These are phyloP conservation scores for Beris chalybata DNA, from an alignment of 2,888 invertebrate species.

Conservation along the genomic window DNA sequence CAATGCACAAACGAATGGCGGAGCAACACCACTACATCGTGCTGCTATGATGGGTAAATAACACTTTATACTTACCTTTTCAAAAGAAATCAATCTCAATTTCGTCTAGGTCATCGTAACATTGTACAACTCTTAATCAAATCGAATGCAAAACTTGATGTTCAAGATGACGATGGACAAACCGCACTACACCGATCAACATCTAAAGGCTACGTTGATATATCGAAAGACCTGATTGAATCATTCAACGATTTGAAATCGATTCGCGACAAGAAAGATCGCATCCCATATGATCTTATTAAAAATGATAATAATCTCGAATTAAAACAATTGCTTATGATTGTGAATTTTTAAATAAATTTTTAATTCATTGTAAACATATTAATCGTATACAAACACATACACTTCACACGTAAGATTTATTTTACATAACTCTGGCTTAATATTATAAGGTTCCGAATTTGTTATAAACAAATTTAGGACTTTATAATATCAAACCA, in stretches of 20 bases:
- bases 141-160: conserved; percentile 63
- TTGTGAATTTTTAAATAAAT: neutral
- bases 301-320: conserved; percentile 39
- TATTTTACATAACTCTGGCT: too few species aligned
- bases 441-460: too few species aligned
- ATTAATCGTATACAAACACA: too few species aligned
- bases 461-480: too few species aligned
- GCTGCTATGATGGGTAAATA: conserved; percentile 70
- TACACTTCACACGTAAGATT: too few species aligned
- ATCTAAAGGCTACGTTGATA: conserved; percentile 58
- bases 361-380: too few species aligned
- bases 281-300: conserved; percentile 55
- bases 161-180: conserved; percentile 78
- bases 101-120: conserved; percentile 61
- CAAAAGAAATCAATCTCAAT: neutral
- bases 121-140: conserved; percentile 69
- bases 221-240: conserved; percentile 50
- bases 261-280: conserved; percentile 56
- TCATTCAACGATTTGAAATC: conserved; percentile 49
- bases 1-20: conserved; percentile 74
- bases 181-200: conserved; percentile 78
- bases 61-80: neutral
- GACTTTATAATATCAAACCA: too few species aligned
- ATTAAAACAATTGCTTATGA: conserved; percentile 31
- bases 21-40: conserved; percentile 82